phyloP scores from a whole-genome alignment of 2,888 invertebrate species.

The Pegoplata infirma region DNA sequence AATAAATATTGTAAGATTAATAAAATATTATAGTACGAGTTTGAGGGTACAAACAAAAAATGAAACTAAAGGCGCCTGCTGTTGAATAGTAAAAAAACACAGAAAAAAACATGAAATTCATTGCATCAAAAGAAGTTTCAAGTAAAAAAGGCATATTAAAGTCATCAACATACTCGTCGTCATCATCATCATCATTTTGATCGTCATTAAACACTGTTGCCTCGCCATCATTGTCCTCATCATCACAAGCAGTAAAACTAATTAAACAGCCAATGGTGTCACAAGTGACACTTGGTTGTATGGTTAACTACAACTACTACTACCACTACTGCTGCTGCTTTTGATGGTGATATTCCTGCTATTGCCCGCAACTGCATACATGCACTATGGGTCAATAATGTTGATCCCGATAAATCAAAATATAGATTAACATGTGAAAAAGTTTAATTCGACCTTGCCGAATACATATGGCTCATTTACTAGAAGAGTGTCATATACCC shows the following conservation, averaged over 20 bases:
- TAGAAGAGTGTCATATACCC: no score
- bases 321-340: background rate
- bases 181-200: conserved; percentile 20
- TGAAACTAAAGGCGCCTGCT: background rate
- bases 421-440: no score
- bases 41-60: background rate
- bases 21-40: background rate
- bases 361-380: no score
- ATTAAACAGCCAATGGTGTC: conserved; percentile 52
- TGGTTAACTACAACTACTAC: no score
- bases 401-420: no score
- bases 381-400: no score
- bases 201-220: no score
- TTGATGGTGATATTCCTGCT: background rate
- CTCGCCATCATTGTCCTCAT: no score
- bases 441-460: no score
- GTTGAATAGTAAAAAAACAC: background rate
- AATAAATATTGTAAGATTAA: conserved; percentile 46
- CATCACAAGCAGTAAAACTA: conserved; percentile 30
- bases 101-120: no score
- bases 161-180: conserved; percentile 4
- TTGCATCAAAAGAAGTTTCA: background rate
- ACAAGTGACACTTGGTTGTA: conserved; percentile 46
- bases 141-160: conserved; percentile 14
- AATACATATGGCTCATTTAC: no score